Evolutionary conservation across 2,113 vertebrate species (phyloP).

Genomic region (Pseudorasbora parva): DNA sequence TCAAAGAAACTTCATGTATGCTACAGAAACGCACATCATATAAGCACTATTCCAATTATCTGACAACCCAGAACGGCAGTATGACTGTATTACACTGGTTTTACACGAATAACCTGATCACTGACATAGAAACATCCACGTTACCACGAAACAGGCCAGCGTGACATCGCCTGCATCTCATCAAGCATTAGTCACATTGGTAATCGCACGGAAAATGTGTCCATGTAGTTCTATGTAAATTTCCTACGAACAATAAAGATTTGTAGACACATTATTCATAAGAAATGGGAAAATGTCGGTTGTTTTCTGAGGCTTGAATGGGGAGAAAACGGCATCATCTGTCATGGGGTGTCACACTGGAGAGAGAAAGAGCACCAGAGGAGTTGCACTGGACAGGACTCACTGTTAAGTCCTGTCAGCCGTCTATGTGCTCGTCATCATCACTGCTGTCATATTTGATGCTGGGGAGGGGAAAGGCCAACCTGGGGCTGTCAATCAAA

Average conservation of each 20-base stretch:
- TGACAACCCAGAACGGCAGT: not conserved
- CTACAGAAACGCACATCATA: not conserved
- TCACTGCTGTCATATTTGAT: constrained; percentile 79
- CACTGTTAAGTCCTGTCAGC: constrained; percentile 72
- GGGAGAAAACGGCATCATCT: constrained; percentile 43
- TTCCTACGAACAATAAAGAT: constrained; percentile 39
- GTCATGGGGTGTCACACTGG: constrained; percentile 58
- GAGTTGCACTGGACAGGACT: constrained; percentile 65
- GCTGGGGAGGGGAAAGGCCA: constrained; percentile 77
- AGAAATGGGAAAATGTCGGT: constrained; percentile 12
- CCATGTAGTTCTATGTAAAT: constrained; percentile 58
- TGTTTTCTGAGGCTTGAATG: constrained; percentile 23
- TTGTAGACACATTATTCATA: constrained; percentile 52
- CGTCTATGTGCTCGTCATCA: constrained; percentile 74
- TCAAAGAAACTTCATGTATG: not conserved
- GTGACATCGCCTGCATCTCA: constrained; percentile 41
- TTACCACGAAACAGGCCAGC: constrained; percentile 44
- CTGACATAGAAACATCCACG: constrained; percentile 37
- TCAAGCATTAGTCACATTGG: constrained; percentile 53
- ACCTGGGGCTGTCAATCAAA: constrained; percentile 78
- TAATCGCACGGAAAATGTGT: constrained; percentile 55
- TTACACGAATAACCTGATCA: constrained; percentile 34
- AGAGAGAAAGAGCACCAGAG: constrained; percentile 42
- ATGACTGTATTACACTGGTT: constrained; percentile 11
- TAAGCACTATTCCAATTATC: constrained; percentile 7